These are phyloP conservation scores for Dreissena polymorpha DNA, from an alignment of 1,140 invertebrate genomes.

Conservation along the genomic window DNA sequence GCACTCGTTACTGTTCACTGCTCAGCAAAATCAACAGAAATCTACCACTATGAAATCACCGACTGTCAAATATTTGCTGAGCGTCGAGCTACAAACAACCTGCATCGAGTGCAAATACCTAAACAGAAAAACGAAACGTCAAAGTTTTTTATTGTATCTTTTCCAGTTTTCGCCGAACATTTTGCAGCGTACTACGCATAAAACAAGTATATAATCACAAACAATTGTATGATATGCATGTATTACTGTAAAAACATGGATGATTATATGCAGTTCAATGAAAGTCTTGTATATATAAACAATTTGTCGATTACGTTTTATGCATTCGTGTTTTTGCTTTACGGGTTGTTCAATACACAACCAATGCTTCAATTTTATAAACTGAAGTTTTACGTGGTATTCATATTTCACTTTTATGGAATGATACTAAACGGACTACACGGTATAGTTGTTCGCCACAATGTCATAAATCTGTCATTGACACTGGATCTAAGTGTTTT, in stretches of 20 bases:
- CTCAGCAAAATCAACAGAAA: too few relatives aligned
- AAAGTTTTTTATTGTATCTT: too few relatives aligned
- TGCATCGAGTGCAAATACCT: too few relatives aligned
- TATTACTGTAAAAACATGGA: background rate
- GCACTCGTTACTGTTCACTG: background rate
- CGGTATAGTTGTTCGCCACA: conserved; percentile 2
- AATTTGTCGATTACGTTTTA: conserved; percentile 15
- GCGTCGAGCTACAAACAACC: too few relatives aligned
- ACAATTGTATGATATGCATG: too few relatives aligned
- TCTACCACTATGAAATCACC: too few relatives aligned
- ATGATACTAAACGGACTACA: conserved; percentile 2
- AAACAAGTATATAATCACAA: too few relatives aligned
- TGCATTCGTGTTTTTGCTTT: background rate
- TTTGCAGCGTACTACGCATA: too few relatives aligned
- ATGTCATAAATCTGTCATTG: background rate
- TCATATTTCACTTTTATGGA: conserved; percentile 15
- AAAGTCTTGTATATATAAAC: background rate
- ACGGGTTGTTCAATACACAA: background rate
- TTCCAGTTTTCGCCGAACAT: too few relatives aligned
- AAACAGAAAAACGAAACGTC: too few relatives aligned
- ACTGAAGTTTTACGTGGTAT: conserved; percentile 19
- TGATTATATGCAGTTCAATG: conserved; percentile 17
- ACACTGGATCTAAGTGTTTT: conserved; percentile 5
- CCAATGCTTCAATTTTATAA: conserved; percentile 4
- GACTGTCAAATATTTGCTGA: too few relatives aligned